Evolutionary conservation across 2,113 vertebrate species (phyloP).

Genomic region (Nematolebias whitei): DNA sequence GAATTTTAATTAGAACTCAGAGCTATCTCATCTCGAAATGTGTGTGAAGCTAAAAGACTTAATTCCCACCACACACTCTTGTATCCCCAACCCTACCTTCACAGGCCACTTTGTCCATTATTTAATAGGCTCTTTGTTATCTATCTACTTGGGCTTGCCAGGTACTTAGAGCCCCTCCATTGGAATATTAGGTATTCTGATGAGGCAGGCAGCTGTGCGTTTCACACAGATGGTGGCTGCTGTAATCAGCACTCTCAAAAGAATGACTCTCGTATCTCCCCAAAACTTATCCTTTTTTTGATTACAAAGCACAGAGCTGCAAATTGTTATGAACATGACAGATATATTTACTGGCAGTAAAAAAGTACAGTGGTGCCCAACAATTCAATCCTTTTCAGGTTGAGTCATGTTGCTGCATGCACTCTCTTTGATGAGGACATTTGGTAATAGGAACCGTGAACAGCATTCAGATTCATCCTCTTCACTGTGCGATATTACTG

Average conservation of each 20-base stretch:
- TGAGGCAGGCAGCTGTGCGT: conserved; percentile 72
- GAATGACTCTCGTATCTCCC: conserved; percentile 65
- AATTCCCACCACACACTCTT: conserved; percentile 63
- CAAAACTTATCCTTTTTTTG: conserved; percentile 69
- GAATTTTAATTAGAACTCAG: conserved; percentile 78
- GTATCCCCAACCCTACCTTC: conserved; percentile 62
- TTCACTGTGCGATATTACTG: conserved; percentile 51
- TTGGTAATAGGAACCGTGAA: conserved; percentile 56
- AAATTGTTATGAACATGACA: conserved; percentile 73
- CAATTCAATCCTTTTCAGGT: conserved; percentile 68
- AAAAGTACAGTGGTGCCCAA: conserved; percentile 60
- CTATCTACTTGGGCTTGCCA: conserved; percentile 74
- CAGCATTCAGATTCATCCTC: conserved; percentile 53
- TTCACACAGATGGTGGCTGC: conserved; percentile 66
- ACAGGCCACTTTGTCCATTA: conserved; percentile 73
- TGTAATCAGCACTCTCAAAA: conserved; percentile 72
- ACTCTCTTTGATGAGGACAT: conserved; percentile 68
- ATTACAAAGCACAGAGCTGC: conserved; percentile 69
- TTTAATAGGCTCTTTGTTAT: conserved; percentile 79
- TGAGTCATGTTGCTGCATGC: conserved; percentile 66
- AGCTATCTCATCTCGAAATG: conserved; percentile 74
- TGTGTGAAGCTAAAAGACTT: conserved; percentile 73
- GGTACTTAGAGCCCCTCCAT: conserved; percentile 72
- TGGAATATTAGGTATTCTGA: conserved; percentile 75
- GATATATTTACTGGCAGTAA: conserved; percentile 68